phyloP scores from a whole-genome alignment of 2,113 vertebrate species.

The Meleagris gallopavo region DNA sequence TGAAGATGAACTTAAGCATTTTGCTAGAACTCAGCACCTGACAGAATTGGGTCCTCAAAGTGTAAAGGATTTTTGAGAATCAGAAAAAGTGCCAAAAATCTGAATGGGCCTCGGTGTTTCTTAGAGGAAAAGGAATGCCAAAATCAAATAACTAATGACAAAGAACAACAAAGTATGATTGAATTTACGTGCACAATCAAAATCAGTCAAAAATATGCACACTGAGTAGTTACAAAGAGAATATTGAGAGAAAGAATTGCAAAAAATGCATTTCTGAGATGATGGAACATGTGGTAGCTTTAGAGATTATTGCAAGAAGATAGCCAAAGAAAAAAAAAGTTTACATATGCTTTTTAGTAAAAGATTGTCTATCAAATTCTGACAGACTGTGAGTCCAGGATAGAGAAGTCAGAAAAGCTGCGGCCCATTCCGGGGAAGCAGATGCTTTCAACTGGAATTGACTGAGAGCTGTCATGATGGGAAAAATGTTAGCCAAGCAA shows the following conservation, averaged over 20 bases:
- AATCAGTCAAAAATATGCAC: neutral
- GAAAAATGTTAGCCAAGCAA: slow-evolving; percentile 21
- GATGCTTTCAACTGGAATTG: slow-evolving; percentile 40
- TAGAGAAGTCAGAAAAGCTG: neutral
- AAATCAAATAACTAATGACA: neutral
- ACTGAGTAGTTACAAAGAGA: neutral
- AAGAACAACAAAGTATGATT: neutral
- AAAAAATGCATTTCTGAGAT: neutral
- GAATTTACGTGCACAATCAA: neutral
- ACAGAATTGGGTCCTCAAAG: neutral
- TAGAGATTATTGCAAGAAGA: neutral
- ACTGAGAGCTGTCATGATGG: neutral
- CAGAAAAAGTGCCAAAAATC: neutral
- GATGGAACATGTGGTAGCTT: neutral
- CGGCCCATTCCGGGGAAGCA: neutral
- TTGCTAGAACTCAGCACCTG: neutral
- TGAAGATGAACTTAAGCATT: neutral
- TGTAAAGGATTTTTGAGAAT: neutral
- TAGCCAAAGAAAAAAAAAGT: neutral
- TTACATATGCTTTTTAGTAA: neutral
- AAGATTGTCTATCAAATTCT: neutral
- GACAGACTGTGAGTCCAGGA: neutral
- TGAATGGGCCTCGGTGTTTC: neutral
- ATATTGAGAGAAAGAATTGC: neutral
- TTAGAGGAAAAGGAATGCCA: neutral